A percentile compares a stretch with the other conserved stretches of the same genome.
Evolutionary conservation across 2,888 invertebrate species (phyloP).

Genomic region (Cerastis rubricosa): DNA sequence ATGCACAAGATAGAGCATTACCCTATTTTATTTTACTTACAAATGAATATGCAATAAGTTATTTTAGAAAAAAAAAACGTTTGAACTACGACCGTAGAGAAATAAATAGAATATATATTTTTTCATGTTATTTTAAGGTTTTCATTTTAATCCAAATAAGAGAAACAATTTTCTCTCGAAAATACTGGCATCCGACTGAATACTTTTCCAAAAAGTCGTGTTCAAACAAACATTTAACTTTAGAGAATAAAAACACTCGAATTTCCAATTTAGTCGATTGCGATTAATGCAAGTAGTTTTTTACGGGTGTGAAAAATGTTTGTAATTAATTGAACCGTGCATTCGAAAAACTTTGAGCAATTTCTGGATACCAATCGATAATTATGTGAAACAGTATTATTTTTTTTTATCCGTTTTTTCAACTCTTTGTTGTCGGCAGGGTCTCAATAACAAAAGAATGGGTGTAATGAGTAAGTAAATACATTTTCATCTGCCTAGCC

Average conservation of each 20-base stretch:
- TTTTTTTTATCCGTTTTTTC: neutral
- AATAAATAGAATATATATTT: neutral
- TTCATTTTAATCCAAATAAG: slow-evolving; percentile 1
- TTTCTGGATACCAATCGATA: neutral
- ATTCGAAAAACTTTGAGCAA: slow-evolving; percentile 4
- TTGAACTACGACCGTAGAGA: neutral
- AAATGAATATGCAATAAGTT: neutral
- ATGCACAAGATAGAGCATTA: too few relatives aligned
- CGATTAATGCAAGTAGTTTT: slow-evolving; percentile 9
- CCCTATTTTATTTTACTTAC: neutral
- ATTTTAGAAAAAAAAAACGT: neutral
- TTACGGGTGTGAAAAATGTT: neutral
- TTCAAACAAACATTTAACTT: slow-evolving; percentile 5
- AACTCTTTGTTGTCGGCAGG: too few relatives aligned
- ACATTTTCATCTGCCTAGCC: too few relatives aligned
- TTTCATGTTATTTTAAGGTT: neutral
- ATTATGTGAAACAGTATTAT: neutral
- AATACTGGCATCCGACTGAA: slow-evolving; percentile 1
- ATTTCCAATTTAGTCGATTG: slow-evolving; percentile 36
- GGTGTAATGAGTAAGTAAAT: too few relatives aligned
- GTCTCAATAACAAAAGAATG: too few relatives aligned
- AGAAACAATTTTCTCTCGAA: neutral
- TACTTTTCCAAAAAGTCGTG: neutral
- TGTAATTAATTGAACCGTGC: slow-evolving; percentile 17
- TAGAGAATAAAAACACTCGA: slow-evolving; percentile 7